Evolutionary conservation across 2,888 invertebrate species (phyloP), one percentile per base, ranked within the genome.

Genomic region (Aporophyla lueneburgensis): DNA sequence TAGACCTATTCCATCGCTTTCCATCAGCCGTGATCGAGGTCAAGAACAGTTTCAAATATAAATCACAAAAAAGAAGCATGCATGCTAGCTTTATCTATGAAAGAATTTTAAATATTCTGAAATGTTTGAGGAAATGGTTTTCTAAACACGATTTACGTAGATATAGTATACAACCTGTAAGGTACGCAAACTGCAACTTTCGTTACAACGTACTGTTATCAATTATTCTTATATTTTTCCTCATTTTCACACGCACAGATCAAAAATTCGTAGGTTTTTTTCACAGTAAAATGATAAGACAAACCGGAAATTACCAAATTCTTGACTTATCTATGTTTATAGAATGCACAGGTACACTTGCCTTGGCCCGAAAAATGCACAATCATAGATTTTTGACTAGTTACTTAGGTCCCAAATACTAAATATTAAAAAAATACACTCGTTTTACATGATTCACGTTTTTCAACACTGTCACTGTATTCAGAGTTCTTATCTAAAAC

Each of bases 231-330:
- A 69, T n/a, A 71, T 69, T 82, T 83, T 78, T 71, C 83, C 82
- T 78, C 58, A 7, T 83, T 81, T 73, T 27, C 46, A 59, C 49
- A 58, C 21, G 40, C 68, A 51, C 71, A 49, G 78, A 68, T 69
- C 73, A 62, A 70, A 71, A 73, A 66, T 51, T 33, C 33, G 12
- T 74, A 73, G 74, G 74, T 85, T 76, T 76, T 81, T 76, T 81
- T 82, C 71, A 82, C 73, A 19, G 59, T 53, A 73, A 61, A 67
- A 16, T 21, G 73, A 83, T 83, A 85, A 84, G 49, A 76, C 16
- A 33, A 9, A 59, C 56, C 67, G 82, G 86, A 85, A 65, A 66
- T 62, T 53, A 77, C 85, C 33, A 51, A 78, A 78, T 85, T 85
- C 65, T 58, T 74, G 1, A 81, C 24, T 74, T 78, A 78, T 81